phyloP scores from a whole-genome alignment of 2,113 vertebrate species.

The Genyomyrus donnyi region DNA sequence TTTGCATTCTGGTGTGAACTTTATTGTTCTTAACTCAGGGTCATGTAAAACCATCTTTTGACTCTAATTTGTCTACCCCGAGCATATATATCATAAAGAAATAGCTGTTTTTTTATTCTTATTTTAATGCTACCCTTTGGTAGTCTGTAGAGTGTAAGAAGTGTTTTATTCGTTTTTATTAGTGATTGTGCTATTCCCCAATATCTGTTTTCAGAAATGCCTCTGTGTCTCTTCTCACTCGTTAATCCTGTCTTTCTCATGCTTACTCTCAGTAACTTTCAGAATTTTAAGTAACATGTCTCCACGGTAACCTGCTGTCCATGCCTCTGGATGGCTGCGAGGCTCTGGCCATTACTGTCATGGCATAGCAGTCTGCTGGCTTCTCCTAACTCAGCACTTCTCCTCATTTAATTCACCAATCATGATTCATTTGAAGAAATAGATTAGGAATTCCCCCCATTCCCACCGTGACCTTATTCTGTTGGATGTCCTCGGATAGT shows the following conservation, averaged over 20 bases:
- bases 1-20: not conserved
- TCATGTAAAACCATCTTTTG: not conserved
- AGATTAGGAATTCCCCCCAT: not conserved
- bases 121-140: not conserved
- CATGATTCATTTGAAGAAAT: not conserved
- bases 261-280: not conserved
- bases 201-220: not conserved
- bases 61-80: not conserved
- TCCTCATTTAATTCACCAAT: not conserved
- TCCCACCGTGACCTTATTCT: not conserved
- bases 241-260: not conserved
- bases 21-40: not conserved
- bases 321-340: not conserved
- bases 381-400: not conserved
- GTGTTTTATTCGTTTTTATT: not conserved
- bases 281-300: not conserved
- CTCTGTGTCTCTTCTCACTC: not conserved
- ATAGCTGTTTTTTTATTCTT: not conserved
- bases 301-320: not conserved
- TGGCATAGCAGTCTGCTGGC: not conserved
- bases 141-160: not conserved
- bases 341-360: not conserved
- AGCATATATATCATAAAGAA: not conserved
- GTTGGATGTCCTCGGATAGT: not conserved
- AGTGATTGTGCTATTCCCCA: not conserved